These are phyloP conservation scores for Drosophila sturtevanti DNA, from an alignment of 1,140 invertebrate genomes.

Conservation along the genomic window DNA sequence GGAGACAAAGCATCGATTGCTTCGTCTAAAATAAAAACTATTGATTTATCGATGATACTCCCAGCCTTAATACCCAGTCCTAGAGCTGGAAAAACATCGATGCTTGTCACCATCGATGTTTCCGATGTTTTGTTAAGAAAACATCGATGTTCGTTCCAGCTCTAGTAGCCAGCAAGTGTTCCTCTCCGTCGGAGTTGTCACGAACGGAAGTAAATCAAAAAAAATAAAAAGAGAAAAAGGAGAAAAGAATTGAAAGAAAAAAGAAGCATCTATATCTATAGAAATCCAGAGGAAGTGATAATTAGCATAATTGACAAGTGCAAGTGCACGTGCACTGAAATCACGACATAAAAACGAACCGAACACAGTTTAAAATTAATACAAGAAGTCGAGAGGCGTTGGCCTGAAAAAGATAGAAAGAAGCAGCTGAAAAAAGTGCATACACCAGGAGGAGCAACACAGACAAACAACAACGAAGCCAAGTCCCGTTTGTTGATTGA, in stretches of 20 bases:
- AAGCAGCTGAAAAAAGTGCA: conserved; percentile 70
- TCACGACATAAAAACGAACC: conserved; percentile 1
- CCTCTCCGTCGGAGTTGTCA: neutral
- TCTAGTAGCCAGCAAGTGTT: neutral
- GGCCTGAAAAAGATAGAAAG: conserved; percentile 46
- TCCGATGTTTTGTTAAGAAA: no score
- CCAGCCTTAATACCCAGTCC: no score
- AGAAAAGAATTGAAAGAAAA: neutral
- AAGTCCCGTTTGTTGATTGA: conserved; percentile 49
- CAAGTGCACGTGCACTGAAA: conserved; percentile 7
- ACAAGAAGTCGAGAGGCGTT: conserved; percentile 44
- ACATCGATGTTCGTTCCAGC: no score
- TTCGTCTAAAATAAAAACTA: no score
- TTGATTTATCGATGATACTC: no score
- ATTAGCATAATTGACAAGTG: conserved; percentile 13
- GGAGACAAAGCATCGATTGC: no score
- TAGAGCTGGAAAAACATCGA: no score
- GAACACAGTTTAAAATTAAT: conserved; percentile 9
- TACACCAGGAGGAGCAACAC: conserved; percentile 59
- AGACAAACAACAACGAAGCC: conserved; percentile 44
- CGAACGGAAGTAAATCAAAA: no score
- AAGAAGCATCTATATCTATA: neutral
- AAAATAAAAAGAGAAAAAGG: neutral
- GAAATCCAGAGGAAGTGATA: conserved; percentile 2
- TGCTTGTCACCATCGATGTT: no score